Evolutionary conservation across 2,888 invertebrate genomes (phyloP).

Genomic region (Drosophila prostipennis): DNA sequence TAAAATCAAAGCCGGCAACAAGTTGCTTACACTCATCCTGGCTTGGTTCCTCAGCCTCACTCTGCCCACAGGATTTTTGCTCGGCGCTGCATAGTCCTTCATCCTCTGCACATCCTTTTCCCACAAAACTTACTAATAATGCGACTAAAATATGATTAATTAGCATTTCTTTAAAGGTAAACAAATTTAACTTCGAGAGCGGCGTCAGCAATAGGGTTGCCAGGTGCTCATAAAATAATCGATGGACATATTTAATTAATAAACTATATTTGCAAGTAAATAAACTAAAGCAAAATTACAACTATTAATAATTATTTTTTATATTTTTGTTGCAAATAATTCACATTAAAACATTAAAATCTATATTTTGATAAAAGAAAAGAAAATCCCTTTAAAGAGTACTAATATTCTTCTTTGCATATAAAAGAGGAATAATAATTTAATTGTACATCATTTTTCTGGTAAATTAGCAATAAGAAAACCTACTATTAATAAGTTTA

Average conservation of each 20-base stretch:
- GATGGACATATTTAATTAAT: slow-evolving; percentile 1
- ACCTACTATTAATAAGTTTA: neutral
- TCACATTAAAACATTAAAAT: too few relatives aligned
- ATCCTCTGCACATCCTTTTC: slow-evolving; percentile 1
- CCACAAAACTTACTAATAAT: slow-evolving; percentile 36
- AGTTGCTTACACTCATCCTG: slow-evolving; percentile 41
- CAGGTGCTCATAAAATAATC: slow-evolving; percentile 15
- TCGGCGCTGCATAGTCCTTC: slow-evolving; percentile 29
- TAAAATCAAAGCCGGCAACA: slow-evolving; percentile 8
- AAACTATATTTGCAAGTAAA: too few relatives aligned
- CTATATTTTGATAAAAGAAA: too few relatives aligned
- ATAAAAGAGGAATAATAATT: too few relatives aligned
- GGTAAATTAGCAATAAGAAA: too few relatives aligned
- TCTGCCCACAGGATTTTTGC: neutral
- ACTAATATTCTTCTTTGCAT: too few relatives aligned
- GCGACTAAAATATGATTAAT: slow-evolving; percentile 39
- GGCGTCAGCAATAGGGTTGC: slow-evolving; percentile 12
- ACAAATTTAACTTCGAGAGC: slow-evolving; percentile 29
- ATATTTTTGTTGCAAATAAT: too few relatives aligned
- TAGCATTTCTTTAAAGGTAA: slow-evolving; percentile 42
- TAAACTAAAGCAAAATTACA: too few relatives aligned
- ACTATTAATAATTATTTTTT: too few relatives aligned
- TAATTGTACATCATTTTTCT: too few relatives aligned
- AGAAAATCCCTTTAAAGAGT: neutral
- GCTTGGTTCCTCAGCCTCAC: neutral